These are phyloP conservation scores for Tetragonula clypearis DNA, from an alignment of 1,140 invertebrate genomes.

Conservation along the genomic window DNA sequence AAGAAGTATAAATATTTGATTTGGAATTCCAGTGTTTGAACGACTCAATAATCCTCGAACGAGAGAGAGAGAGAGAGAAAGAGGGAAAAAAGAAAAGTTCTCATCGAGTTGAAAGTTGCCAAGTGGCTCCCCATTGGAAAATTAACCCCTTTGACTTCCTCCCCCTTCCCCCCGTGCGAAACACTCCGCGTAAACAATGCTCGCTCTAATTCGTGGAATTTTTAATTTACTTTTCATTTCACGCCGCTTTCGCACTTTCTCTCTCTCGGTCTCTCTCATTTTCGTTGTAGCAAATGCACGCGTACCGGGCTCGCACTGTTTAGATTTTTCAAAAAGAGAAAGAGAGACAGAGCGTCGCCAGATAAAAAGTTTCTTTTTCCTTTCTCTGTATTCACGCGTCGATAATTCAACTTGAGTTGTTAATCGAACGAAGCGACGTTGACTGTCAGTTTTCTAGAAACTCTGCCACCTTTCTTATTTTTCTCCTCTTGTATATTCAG, in stretches of 20 bases:
- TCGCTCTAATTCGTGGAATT: not conserved
- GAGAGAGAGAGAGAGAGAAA: not conserved
- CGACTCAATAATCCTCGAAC: conserved; percentile 5
- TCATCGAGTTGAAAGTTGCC: not conserved
- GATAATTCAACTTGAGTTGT: no score
- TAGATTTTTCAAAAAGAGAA: not conserved
- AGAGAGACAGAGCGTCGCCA: not conserved
- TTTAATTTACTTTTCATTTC: not conserved
- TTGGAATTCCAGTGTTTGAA: not conserved
- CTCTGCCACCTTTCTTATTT: no score
- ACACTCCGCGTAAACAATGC: not conserved
- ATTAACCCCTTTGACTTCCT: no score
- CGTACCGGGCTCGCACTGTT: not conserved
- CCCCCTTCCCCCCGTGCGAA: not conserved
- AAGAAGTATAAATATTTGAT: conserved; percentile 10
- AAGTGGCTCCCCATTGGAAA: not conserved
- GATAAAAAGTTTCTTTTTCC: not conserved
- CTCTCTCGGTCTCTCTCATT: not conserved
- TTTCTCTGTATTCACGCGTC: not conserved
- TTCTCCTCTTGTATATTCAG: no score
- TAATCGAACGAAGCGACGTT: no score
- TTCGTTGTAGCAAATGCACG: not conserved
- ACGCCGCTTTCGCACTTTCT: not conserved
- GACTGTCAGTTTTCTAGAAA: no score
- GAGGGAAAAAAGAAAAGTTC: not conserved